Evolutionary conservation across 2,888 invertebrate species (phyloP).

Genomic region (Glomeris marginata): DNA sequence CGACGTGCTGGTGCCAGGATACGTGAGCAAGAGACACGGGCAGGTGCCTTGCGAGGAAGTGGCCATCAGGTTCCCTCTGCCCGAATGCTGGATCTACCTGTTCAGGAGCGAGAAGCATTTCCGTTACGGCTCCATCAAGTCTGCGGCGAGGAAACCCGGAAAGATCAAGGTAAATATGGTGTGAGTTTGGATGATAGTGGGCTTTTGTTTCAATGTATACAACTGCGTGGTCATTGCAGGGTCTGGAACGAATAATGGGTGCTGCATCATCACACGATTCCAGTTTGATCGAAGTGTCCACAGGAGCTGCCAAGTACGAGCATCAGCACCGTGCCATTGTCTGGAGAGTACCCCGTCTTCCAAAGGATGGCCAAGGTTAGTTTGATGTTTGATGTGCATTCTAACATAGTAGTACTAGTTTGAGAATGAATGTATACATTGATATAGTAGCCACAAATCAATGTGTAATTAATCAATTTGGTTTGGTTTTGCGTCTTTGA

Average conservation of each 20-base stretch:
- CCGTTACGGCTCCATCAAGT: slow-evolving; percentile 92
- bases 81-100: slow-evolving; percentile 98
- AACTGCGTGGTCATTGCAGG: slow-evolving; percentile 25
- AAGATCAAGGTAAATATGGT: slow-evolving; percentile 34
- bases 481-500: slow-evolving; percentile 29
- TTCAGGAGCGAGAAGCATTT: slow-evolving; percentile 98
- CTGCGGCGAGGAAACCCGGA: slow-evolving; percentile 46
- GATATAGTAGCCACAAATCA: not conserved
- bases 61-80: slow-evolving; percentile 87
- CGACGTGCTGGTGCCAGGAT: slow-evolving; percentile 92
- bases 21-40: slow-evolving; percentile 85
- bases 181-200: too few relatives aligned
- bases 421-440: not conserved
- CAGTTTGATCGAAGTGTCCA: slow-evolving; percentile 87
- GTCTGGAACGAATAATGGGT: slow-evolving; percentile 79
- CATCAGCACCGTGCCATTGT: slow-evolving; percentile 95
- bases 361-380: slow-evolving; percentile 94
- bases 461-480: too few relatives aligned
- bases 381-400: slow-evolving; percentile 2
- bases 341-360: slow-evolving; percentile 93
- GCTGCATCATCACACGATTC: slow-evolving; percentile 80
- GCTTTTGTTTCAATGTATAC: not conserved
- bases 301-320: slow-evolving; percentile 96
- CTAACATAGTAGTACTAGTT: not conserved
- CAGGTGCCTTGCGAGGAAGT: slow-evolving; percentile 98